Evolutionary conservation across 2,888 invertebrate species (phyloP).

Genomic region (Lasioglossum calceatum): DNA sequence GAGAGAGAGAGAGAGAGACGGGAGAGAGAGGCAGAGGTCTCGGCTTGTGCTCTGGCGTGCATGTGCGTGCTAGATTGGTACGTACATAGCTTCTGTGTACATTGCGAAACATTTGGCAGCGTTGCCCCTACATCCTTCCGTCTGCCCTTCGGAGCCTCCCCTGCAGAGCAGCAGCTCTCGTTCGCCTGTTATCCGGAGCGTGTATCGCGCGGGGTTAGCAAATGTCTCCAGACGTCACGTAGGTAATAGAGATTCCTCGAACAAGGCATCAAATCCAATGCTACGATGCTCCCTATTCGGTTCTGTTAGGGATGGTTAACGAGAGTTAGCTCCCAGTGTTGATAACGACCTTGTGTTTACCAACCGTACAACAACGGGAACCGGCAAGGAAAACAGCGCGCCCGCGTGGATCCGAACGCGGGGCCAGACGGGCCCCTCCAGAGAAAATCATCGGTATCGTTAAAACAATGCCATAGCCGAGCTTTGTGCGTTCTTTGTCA

Average conservation of each 20-base stretch:
- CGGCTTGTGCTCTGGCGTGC: constrained; percentile 10
- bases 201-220: constrained; percentile 68
- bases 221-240: constrained; percentile 71
- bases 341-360: constrained; percentile 71
- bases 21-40: not conserved
- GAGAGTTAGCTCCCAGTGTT: constrained; percentile 67
- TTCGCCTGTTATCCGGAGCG: constrained; percentile 66
- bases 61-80: constrained; percentile 39
- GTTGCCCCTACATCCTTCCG: constrained; percentile 51
- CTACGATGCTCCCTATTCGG: constrained; percentile 65
- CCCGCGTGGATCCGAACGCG: not conserved
- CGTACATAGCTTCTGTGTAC: constrained; percentile 38
- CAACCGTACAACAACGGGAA: constrained; percentile 54
- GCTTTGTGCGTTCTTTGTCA: not conserved
- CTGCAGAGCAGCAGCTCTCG: constrained; percentile 49
- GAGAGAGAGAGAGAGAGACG: not conserved
- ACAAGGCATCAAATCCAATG: constrained; percentile 70
- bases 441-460: constrained; percentile 3
- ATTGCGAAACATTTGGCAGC: constrained; percentile 62
- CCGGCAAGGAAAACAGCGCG: constrained; percentile 35
- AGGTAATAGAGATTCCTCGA: constrained; percentile 60
- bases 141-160: constrained; percentile 31
- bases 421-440: not conserved
- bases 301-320: constrained; percentile 70
- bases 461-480: not conserved